phyloP scores from a whole-genome alignment of 2,113 vertebrate species.

The Sciurus niger region DNA sequence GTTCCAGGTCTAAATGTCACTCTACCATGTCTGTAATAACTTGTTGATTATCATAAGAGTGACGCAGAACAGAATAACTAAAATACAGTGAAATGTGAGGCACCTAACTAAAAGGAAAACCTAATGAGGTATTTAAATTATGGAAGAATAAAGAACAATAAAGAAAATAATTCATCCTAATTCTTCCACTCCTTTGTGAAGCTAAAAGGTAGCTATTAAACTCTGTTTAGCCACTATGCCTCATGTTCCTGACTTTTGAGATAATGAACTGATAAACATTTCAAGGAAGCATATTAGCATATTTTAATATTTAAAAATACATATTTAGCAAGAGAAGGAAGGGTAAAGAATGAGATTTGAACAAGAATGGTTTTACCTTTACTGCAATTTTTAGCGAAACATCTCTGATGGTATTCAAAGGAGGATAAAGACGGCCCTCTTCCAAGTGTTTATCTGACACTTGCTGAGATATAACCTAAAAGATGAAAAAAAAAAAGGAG shows the following conservation, averaged over 20 bases:
- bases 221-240: neutral
- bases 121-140: neutral
- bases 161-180: neutral
- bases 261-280: neutral
- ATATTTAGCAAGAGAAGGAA: neutral
- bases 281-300: neutral
- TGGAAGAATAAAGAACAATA: neutral
- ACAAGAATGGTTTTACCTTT: constrained; percentile 89
- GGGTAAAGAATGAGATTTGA: neutral
- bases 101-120: neutral
- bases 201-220: neutral
- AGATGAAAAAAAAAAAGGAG: neutral
- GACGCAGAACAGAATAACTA: neutral
- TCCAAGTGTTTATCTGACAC: constrained; percentile 94
- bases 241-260: neutral
- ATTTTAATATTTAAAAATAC: neutral
- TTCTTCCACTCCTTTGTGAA: neutral
- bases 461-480: constrained; percentile 93
- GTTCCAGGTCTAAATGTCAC: neutral
- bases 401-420: constrained; percentile 92
- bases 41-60: neutral
- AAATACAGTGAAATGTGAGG: neutral
- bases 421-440: constrained; percentile 96
- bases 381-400: constrained; percentile 96
- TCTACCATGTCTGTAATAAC: neutral